These are phyloP conservation scores for Glandiceps talaboti DNA, from an alignment of 53 echinoderm and acorn worm genomes.

Conservation along the genomic window DNA sequence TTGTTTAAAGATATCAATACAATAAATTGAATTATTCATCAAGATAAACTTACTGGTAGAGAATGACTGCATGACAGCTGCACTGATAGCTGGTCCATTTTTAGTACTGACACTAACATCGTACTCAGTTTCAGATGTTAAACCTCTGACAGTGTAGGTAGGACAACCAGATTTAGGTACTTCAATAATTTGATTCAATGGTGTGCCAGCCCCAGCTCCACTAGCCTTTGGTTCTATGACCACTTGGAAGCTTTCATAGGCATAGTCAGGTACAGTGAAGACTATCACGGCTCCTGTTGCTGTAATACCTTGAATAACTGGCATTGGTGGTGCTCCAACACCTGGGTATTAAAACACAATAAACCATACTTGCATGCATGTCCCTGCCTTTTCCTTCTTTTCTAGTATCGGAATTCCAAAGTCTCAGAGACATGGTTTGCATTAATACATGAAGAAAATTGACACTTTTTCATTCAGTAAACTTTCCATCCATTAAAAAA, in stretches of 20 bases:
- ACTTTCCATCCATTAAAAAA: no score
- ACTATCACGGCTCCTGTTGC: not conserved
- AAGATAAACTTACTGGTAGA: not conserved
- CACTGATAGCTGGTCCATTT: not conserved
- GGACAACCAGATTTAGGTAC: not conserved
- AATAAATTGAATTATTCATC: no score
- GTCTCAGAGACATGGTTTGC: no score
- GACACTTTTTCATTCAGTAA: no score
- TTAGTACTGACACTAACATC: constrained; percentile 1
- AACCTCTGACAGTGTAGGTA: not conserved
- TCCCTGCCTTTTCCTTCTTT: no score
- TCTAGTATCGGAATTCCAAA: no score
- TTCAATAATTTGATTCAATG: not conserved
- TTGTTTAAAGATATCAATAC: no score
- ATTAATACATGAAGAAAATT: no score
- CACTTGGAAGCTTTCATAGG: not conserved
- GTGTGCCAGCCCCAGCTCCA: not conserved
- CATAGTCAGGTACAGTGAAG: not conserved
- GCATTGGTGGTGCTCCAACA: not conserved
- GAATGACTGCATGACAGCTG: not conserved
- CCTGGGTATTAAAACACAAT: not conserved
- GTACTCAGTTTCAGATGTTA: constrained; percentile 1
- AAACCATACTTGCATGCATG: not conserved
- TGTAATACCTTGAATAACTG: not conserved
- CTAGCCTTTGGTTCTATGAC: not conserved